Conservation (phyloP, 2,888 invertebrate species). For the Protophormia terraenovae region DNA sequence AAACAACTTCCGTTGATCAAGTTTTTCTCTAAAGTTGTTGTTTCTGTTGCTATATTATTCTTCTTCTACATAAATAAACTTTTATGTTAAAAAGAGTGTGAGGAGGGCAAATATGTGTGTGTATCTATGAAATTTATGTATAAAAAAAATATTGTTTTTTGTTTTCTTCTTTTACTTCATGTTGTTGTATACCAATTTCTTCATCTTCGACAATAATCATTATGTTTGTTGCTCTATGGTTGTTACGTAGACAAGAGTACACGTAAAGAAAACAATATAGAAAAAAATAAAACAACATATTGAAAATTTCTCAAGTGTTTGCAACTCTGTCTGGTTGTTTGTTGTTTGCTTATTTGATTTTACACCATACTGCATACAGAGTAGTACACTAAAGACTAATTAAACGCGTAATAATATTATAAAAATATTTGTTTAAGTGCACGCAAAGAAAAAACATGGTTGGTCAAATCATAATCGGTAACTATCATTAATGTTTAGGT, state of each 20-base stretch:
- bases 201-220: slow-evolving; percentile 47
- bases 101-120: neutral
- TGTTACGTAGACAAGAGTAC: slow-evolving; percentile 24
- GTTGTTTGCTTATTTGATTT: slow-evolving; percentile 42
- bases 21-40: slow-evolving; percentile 49
- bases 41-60: slow-evolving; percentile 17
- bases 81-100: neutral
- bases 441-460: too few relatives aligned
- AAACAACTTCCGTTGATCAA: slow-evolving; percentile 65
- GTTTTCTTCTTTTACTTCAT: slow-evolving; percentile 4
- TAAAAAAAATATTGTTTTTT: neutral
- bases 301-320: slow-evolving; percentile 60
- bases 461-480: too few relatives aligned
- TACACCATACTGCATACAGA: slow-evolving; percentile 29
- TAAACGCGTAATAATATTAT: neutral
- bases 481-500: too few relatives aligned
- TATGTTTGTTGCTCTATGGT: slow-evolving; percentile 34
- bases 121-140: neutral
- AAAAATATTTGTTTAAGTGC: neutral
- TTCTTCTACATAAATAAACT: neutral
- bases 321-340: slow-evolving; percentile 43
- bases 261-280: slow-evolving; percentile 5
- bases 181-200: slow-evolving; percentile 40
- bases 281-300: slow-evolving; percentile 38
- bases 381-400: neutral